A percentile compares a stretch with the other conserved stretches of the same genome.
Conservation (phyloP, 2,113 vertebrate species). For the Camelus bactrianus region DNA sequence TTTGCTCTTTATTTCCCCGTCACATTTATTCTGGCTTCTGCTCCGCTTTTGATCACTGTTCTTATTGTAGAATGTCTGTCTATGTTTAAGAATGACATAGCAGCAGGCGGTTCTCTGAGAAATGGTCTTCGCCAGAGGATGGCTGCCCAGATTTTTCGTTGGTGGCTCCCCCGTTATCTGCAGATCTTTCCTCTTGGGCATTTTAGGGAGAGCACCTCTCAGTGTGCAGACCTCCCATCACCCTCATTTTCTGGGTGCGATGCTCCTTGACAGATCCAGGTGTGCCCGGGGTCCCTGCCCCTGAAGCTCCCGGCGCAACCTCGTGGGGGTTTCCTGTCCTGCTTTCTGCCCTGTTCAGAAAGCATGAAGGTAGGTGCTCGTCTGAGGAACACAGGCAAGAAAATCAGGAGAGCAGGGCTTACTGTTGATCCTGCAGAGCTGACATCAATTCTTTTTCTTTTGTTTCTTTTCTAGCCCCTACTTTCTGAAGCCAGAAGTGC, state of each 20-base stretch:
- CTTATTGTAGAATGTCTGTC: neutral
- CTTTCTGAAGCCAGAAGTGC: neutral
- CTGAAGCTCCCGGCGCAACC: neutral
- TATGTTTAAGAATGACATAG: constrained; percentile 2
- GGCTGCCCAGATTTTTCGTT: neutral
- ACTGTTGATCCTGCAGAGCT: neutral
- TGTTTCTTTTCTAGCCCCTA: neutral
- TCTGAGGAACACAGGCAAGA: neutral
- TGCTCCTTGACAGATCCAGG: neutral
- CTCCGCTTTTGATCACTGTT: neutral
- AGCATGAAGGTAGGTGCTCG: neutral
- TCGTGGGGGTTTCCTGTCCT: neutral
- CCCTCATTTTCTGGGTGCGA: neutral
- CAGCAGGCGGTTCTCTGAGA: neutral
- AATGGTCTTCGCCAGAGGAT: neutral
- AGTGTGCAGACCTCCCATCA: neutral
- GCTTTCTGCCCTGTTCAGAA: neutral
- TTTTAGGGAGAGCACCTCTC: too few relatives aligned
- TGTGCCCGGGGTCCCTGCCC: neutral
- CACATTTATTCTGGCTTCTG: neutral
- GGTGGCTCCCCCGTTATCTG: neutral
- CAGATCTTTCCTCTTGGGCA: neutral
- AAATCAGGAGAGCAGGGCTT: neutral
- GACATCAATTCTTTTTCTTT: neutral
- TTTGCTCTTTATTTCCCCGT: neutral